Evolutionary conservation across 1,140 invertebrate species (phyloP).

Genomic region (Temnothorax curvispinosus): DNA sequence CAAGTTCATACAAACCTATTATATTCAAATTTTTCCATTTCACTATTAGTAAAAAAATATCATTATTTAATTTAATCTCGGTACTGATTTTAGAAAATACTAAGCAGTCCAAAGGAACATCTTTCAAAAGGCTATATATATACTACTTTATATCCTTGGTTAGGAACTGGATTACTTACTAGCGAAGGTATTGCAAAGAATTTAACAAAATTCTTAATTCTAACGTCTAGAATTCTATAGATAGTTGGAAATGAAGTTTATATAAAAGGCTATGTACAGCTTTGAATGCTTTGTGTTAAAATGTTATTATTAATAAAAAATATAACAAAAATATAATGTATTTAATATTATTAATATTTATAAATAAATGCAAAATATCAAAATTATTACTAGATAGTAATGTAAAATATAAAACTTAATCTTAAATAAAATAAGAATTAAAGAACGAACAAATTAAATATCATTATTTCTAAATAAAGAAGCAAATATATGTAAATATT

Average conservation of each 20-base stretch:
- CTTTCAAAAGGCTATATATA: conserved; percentile 86
- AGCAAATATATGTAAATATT: background rate
- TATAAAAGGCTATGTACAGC: background rate
- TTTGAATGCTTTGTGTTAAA: background rate
- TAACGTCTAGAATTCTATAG: background rate
- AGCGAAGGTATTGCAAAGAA: background rate
- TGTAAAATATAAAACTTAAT: background rate
- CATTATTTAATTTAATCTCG: conserved; percentile 21
- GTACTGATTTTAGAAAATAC: conserved; percentile 67
- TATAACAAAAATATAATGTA: conserved; percentile 85
- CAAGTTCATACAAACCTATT: background rate
- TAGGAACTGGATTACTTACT: background rate
- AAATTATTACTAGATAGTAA: background rate
- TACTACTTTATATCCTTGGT: background rate
- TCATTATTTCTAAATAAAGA: background rate
- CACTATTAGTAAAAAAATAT: background rate
- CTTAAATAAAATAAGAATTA: background rate
- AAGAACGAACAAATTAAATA: background rate
- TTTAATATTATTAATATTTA: conserved; percentile 88
- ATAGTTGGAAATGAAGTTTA: background rate
- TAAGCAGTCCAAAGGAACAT: conserved; percentile 83
- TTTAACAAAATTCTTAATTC: background rate
- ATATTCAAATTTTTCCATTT: background rate
- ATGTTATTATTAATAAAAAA: conserved; percentile 71
- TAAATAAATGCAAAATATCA: conserved; percentile 88